A percentile compares a stretch with the other conserved stretches of the same genome.
These are phyloP conservation scores for Drosophila burlai DNA, from an alignment of 1,140 invertebrate species.

Conservation along the genomic window DNA sequence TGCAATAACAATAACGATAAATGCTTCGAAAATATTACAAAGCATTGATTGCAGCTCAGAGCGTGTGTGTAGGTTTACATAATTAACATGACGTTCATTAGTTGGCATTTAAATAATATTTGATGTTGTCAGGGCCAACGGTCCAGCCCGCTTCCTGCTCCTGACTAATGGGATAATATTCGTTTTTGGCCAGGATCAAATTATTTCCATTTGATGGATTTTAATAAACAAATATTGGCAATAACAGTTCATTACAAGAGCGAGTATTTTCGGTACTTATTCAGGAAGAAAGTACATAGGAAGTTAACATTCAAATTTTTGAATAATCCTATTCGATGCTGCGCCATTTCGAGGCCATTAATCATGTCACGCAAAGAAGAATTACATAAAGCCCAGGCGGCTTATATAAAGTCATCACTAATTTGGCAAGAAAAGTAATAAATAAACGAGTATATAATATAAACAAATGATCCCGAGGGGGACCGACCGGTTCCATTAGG, in stretches of 20 bases:
- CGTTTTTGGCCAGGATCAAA: slow-evolving; percentile 32
- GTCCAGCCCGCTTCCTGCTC: not conserved
- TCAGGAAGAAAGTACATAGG: not conserved
- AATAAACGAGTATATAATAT: slow-evolving; percentile 9
- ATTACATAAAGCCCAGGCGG: slow-evolving; percentile 22
- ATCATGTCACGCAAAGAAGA: slow-evolving; percentile 19
- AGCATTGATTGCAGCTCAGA: slow-evolving; percentile 4
- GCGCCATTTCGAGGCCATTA: slow-evolving; percentile 23
- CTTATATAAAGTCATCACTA: slow-evolving; percentile 32
- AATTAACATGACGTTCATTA: slow-evolving; percentile 73
- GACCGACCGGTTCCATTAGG: slow-evolving; percentile 37
- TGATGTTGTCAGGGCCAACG: slow-evolving; percentile 22
- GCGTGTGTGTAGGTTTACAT: slow-evolving; percentile 51
- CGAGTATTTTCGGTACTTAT: slow-evolving; percentile 10
- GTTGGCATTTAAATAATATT: slow-evolving; percentile 57
- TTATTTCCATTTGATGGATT: slow-evolving; percentile 66
- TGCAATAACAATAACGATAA: slow-evolving; percentile 59
- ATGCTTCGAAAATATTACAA: slow-evolving; percentile 42
- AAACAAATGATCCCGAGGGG: slow-evolving; percentile 14
- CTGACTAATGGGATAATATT: slow-evolving; percentile 51
- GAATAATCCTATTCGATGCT: slow-evolving; percentile 1
- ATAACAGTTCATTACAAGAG: slow-evolving; percentile 53
- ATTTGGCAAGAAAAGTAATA: slow-evolving; percentile 30
- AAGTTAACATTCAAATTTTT: not conserved
- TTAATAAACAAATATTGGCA: slow-evolving; percentile 65